Base-by-base conservation (phyloP, 2,113 vertebrate species). In the Protomyctophum bolini region DNA sequence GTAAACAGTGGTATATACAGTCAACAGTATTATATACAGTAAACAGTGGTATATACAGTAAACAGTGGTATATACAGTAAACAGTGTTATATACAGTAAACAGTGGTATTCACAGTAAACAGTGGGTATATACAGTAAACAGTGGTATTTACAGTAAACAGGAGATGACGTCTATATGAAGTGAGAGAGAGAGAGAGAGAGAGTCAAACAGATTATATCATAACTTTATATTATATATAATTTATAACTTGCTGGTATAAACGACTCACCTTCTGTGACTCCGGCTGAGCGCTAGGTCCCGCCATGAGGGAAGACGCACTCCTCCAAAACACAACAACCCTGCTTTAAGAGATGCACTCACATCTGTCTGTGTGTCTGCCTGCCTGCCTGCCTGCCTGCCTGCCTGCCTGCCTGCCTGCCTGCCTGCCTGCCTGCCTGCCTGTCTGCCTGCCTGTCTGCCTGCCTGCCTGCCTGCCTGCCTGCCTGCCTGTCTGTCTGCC, bases 201-300 rank as follows among this genome's bases (percentile, higher is more conserved):
- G 10, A 12, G 33, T 33, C 2, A 33, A 33, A 33, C 33, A 33
- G 33, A 49, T 8, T n/a, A n/a, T n/a, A n/a, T n/a, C n/a, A n/a
- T n/a, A n/a, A n/a, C n/a, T n/a, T n/a, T n/a, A n/a, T n/a, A n/a
- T n/a, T 10, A 14, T 33, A 58, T 11, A 8, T 3, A 72, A 49
- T 2, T 71, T 4, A 15, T 28, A 3, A 15, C 12, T 33, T n/a
- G n/a, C n/a, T 28, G 59, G 2, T 49, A 63, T n/a, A n/a, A n/a
- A n/a, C n/a, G 68, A 56, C n/a, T 91, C 81, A 92, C 89, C 91
- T 91, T 92, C 66, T 88, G 0, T 0, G 86, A 86, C 82, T 90
- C 86, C n/a, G n/a, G n/a, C 74, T 85, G 84, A 10, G 79, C 8
- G 47, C 75, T 45, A 1, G 77, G 84, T 77, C 80, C 89, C n/a